phyloP scores from a whole-genome alignment of 1,140 invertebrate genomes.

The Drosophila saltans region DNA sequence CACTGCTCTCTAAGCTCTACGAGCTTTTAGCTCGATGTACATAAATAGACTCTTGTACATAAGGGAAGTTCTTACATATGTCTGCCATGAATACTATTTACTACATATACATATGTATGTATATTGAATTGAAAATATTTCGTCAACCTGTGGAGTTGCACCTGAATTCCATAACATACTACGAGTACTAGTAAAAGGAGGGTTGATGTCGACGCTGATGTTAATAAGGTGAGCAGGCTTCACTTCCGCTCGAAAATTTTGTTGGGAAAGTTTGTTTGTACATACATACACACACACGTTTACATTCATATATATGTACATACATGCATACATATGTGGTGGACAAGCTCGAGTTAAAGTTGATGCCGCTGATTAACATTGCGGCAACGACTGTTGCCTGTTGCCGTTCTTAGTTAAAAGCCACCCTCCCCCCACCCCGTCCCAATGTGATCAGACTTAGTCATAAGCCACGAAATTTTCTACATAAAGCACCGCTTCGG shows the following conservation, averaged over 20 bases:
- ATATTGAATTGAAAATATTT: conserved; percentile 20
- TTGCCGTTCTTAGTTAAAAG: conserved; percentile 7
- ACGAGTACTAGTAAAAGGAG: conserved; percentile 1
- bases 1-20: neutral
- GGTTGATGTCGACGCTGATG: conserved; percentile 31
- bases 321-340: neutral
- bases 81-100: too few species aligned
- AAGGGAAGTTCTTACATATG: too few species aligned
- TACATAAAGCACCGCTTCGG: conserved; percentile 3
- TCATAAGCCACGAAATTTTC: conserved; percentile 18
- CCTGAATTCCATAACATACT: conserved; percentile 17
- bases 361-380: conserved; percentile 13
- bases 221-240: conserved; percentile 25
- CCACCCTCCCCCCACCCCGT: neutral
- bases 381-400: conserved; percentile 10
- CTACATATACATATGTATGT: neutral
- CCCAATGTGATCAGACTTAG: neutral
- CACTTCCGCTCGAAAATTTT: conserved; percentile 28
- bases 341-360: conserved; percentile 1
- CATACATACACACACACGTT: neutral
- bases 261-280: conserved; percentile 24
- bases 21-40: neutral
- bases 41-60: neutral
- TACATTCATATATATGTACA: neutral
- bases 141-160: conserved; percentile 42